These are phyloP conservation scores for Probaryconus sp. DNA, from an alignment of 1,140 invertebrate genomes.

Conservation along the genomic window DNA sequence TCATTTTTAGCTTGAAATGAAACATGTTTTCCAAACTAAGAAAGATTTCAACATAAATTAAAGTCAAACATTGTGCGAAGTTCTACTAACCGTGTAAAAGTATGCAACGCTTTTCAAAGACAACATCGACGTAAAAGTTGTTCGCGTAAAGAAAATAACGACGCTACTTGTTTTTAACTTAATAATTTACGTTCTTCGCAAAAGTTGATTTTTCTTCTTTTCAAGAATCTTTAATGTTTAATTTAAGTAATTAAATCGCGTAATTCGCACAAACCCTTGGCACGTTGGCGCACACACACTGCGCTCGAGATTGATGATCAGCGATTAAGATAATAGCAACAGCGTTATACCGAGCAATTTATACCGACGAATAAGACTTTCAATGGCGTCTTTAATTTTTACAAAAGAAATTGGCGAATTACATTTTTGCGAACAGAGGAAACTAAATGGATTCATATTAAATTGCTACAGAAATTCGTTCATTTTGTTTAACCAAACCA, in stretches of 20 bases:
- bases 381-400: constrained; percentile 4
- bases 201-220: constrained; percentile 36
- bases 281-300: constrained; percentile 22
- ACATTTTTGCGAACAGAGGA: too few species aligned
- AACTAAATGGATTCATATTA: constrained; percentile 9
- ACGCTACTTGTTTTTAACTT: constrained; percentile 23
- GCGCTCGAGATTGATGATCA: constrained; percentile 17
- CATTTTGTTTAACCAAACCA: too few species aligned
- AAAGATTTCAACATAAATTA: too few species aligned
- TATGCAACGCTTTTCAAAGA: constrained; percentile 13
- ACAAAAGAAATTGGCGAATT: not conserved
- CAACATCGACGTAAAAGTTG: constrained; percentile 21
- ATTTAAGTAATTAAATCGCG: too few species aligned
- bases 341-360: constrained; percentile 20
- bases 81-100: too few species aligned
- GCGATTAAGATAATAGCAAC: constrained; percentile 29
- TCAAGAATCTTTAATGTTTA: constrained; percentile 28
- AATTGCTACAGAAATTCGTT: constrained; percentile 6
- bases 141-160: constrained; percentile 21
- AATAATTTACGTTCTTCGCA: constrained; percentile 36
- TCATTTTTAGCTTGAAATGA: too few species aligned
- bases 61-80: too few species aligned
- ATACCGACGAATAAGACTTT: constrained; percentile 22
- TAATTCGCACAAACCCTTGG: constrained; percentile 21
- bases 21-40: too few species aligned